Conservation (phyloP, 2,113 vertebrate genomes). For the Eonycteris spelaea region DNA sequence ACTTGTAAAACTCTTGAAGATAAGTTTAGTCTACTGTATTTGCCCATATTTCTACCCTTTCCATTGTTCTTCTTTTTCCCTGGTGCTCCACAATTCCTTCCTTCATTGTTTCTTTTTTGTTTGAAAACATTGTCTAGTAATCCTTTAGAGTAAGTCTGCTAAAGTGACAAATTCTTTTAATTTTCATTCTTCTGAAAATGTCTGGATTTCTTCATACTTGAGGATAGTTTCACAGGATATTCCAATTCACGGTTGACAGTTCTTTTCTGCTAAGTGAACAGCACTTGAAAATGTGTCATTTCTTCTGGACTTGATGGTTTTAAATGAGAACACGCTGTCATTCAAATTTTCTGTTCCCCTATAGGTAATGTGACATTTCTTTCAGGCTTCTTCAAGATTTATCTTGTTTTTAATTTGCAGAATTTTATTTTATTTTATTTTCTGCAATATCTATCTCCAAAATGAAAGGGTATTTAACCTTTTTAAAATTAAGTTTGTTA, state of each 20-base stretch:
- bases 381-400: neutral
- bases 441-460: too few species aligned
- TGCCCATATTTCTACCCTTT: neutral
- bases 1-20: neutral
- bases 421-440: neutral
- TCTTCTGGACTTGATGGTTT: neutral
- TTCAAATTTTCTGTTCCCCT: neutral
- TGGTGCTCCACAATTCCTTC: neutral
- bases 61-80: neutral
- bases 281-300: neutral
- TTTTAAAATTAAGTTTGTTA: too few species aligned
- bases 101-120: neutral
- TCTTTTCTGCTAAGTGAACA: neutral
- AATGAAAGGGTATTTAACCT: too few species aligned
- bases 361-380: neutral
- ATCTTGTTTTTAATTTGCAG: neutral
- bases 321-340: neutral
- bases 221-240: neutral
- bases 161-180: neutral
- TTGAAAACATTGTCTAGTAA: neutral
- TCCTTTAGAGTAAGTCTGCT: neutral
- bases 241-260: neutral
- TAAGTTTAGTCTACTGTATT: too few species aligned
- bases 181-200: too few species aligned
- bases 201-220: too few species aligned